Percentiles rank a stretch among this genome's conserved stretches.
These are phyloP conservation scores for Cantharis nigra DNA, from an alignment of 2,888 invertebrate species.

Conservation along the genomic window DNA sequence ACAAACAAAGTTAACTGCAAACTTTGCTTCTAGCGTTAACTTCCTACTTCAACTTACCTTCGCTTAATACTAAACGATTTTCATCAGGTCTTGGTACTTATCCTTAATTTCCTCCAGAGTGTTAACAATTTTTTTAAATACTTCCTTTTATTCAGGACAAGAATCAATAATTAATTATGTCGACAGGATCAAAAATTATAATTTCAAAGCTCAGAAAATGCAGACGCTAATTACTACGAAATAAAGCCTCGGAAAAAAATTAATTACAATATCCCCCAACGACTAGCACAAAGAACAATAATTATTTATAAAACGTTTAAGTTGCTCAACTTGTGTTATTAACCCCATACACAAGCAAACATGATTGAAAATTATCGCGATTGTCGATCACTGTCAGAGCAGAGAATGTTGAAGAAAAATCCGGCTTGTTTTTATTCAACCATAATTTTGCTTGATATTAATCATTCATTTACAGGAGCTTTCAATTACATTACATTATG, in stretches of 20 bases:
- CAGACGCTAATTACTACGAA: neutral
- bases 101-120: neutral
- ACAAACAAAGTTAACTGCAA: conserved; percentile 3
- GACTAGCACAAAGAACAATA: neutral
- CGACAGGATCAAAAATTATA: too few relatives aligned
- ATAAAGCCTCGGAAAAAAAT: neutral
- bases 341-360: neutral
- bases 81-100: neutral
- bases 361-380: neutral
- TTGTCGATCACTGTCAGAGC: neutral
- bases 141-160: neutral
- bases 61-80: neutral
- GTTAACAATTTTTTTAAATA: neutral
- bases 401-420: neutral
- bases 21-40: conserved; percentile 17
- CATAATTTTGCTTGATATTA: neutral
- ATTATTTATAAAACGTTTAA: neutral
- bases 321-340: neutral
- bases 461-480: neutral
- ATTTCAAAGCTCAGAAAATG: neutral
- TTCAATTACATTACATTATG: neutral
- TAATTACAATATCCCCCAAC: neutral
- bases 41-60: neutral
- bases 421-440: neutral
- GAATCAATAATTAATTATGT: too few relatives aligned